These are phyloP conservation scores for Trachelus iudaicus DNA, from an alignment of 2,888 invertebrate genomes.

Conservation along the genomic window DNA sequence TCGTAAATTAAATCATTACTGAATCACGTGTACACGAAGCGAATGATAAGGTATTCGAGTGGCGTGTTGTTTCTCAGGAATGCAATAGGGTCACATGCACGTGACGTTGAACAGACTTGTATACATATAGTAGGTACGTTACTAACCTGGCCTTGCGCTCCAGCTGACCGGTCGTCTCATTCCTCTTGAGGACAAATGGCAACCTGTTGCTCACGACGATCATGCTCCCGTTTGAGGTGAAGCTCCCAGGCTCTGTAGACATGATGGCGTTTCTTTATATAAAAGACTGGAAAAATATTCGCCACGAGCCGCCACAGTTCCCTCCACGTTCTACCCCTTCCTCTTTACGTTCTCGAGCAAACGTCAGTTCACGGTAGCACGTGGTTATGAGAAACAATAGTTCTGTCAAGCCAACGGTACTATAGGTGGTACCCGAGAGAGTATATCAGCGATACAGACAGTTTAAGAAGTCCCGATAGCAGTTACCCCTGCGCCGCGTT, in stretches of 20 bases:
- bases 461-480: background rate
- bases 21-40: background rate
- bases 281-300: constrained; percentile 6
- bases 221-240: constrained; percentile 74
- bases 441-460: background rate
- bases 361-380: background rate
- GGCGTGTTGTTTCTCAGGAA: background rate
- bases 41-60: background rate
- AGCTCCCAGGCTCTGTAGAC: constrained; percentile 55
- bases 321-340: constrained; percentile 11
- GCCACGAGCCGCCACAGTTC: background rate
- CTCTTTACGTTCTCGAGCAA: constrained; percentile 6
- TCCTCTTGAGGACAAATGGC: constrained; percentile 85
- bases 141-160: constrained; percentile 87
- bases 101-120: background rate
- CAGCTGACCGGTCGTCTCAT: constrained; percentile 77
- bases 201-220: constrained; percentile 92
- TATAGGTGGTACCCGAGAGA: background rate
- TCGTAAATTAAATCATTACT: background rate
- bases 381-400: background rate
- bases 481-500: background rate
- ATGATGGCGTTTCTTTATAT: constrained; percentile 34
- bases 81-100: background rate
- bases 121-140: background rate
- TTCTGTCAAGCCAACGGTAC: background rate